phyloP scores from a whole-genome alignment of 2,113 vertebrate genomes.

The Tetrax tetrax region DNA sequence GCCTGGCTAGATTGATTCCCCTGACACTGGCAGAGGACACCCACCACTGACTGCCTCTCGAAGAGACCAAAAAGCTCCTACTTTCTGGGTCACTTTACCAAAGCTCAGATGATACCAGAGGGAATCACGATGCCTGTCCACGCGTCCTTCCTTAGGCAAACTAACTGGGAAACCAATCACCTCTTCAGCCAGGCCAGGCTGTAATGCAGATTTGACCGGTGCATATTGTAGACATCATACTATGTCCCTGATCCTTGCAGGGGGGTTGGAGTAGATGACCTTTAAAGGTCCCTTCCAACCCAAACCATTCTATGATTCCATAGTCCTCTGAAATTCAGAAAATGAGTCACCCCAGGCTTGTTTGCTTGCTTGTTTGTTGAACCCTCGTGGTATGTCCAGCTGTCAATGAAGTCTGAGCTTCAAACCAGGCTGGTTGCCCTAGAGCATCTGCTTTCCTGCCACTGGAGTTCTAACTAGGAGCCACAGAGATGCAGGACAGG shows the following conservation, averaged over 20 bases:
- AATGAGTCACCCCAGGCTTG: slow-evolving; percentile 26
- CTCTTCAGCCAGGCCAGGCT: background rate
- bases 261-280: too few relatives aligned
- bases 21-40: background rate
- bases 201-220: background rate
- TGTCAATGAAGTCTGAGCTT: background rate
- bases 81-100: background rate
- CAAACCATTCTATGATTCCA: too few relatives aligned
- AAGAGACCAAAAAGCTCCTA: background rate
- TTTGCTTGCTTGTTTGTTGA: slow-evolving; percentile 30
- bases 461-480: background rate
- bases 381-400: background rate
- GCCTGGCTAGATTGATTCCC: background rate
- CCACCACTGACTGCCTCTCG: background rate
- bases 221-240: background rate
- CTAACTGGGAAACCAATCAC: background rate
- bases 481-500: background rate
- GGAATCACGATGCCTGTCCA: background rate
- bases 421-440: slow-evolving; percentile 25
- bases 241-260: background rate
- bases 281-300: too few relatives aligned
- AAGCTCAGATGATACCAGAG: background rate
- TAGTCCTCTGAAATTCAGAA: background rate
- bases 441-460: background rate
- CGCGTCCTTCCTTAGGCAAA: background rate